Evolutionary conservation across 2,113 vertebrate species (phyloP).

Genomic region (Paradoxurus hermaphroditus): DNA sequence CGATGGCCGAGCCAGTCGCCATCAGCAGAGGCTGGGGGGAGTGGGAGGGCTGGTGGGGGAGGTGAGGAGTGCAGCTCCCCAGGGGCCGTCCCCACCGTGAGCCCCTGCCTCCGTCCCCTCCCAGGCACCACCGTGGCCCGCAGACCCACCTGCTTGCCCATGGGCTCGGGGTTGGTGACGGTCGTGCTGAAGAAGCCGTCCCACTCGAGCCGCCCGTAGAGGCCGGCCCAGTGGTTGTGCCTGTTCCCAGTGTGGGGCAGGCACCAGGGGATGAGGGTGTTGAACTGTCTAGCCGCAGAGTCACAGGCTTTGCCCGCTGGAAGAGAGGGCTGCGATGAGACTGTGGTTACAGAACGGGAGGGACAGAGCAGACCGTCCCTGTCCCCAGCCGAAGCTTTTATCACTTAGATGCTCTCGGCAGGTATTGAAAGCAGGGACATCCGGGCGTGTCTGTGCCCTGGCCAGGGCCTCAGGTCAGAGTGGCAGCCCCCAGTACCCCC

Average conservation of each 20-base stretch:
- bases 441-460: background rate
- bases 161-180: conserved; percentile 97
- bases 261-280: conserved; percentile 98
- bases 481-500: rapidly evolving
- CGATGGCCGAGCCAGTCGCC: rapidly evolving
- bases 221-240: conserved; percentile 98
- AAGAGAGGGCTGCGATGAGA: background rate
- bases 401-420: background rate
- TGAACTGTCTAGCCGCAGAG: conserved; percentile 93
- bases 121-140: background rate
- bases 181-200: conserved; percentile 99
- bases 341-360: rapidly evolving
- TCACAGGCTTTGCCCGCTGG: conserved; percentile 90
- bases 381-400: rapidly evolving
- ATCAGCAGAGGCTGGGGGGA: background rate
- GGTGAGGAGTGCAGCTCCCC: background rate
- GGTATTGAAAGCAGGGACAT: background rate
- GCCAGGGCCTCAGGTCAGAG: background rate
- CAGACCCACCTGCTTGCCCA: conserved; percentile 95
- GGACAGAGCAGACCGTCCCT: background rate
- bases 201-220: conserved; percentile 96
- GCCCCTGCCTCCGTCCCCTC: background rate
- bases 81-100: rapidly evolving
- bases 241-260: conserved; percentile 97
- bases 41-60: too few species aligned